phyloP scores from a whole-genome alignment of 2,113 vertebrate genomes.

The Seriola aureovittata region DNA sequence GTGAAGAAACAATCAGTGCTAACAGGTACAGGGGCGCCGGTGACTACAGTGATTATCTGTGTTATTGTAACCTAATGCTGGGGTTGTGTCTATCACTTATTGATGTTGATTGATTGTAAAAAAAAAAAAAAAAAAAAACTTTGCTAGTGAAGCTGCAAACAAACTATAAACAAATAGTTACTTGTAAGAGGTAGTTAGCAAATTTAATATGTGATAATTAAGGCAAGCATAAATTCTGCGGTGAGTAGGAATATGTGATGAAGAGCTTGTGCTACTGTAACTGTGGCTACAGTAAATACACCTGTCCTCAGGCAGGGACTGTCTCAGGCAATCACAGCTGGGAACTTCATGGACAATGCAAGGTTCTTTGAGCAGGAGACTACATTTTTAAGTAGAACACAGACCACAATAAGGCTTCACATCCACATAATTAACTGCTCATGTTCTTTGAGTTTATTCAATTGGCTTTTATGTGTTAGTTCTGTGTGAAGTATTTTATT shows the following conservation, averaged over 20 bases:
- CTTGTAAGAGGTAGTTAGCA: background rate
- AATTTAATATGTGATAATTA: background rate
- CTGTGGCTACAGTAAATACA: background rate
- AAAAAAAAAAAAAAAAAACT: background rate
- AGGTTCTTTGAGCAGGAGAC: background rate
- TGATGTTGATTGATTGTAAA: background rate
- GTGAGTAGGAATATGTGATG: background rate
- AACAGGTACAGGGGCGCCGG: background rate
- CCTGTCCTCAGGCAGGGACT: background rate
- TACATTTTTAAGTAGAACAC: background rate
- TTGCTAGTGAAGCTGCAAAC: background rate
- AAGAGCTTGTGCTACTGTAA: background rate
- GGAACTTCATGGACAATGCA: background rate
- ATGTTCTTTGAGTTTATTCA: conserved; percentile 7
- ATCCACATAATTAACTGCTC: conserved; percentile 1
- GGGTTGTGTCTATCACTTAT: background rate
- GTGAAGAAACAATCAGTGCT: background rate
- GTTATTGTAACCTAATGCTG: background rate
- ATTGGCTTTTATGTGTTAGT: conserved; percentile 4
- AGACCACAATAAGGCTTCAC: background rate
- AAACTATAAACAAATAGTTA: background rate
- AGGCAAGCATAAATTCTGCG: background rate
- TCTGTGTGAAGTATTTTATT: background rate
- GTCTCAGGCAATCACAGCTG: background rate
- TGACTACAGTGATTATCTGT: background rate